Percentiles rank a stretch among this genome's conserved stretches.
Evolutionary conservation across 2,113 vertebrate genomes (phyloP).

Genomic region (Scomber japonicus): DNA sequence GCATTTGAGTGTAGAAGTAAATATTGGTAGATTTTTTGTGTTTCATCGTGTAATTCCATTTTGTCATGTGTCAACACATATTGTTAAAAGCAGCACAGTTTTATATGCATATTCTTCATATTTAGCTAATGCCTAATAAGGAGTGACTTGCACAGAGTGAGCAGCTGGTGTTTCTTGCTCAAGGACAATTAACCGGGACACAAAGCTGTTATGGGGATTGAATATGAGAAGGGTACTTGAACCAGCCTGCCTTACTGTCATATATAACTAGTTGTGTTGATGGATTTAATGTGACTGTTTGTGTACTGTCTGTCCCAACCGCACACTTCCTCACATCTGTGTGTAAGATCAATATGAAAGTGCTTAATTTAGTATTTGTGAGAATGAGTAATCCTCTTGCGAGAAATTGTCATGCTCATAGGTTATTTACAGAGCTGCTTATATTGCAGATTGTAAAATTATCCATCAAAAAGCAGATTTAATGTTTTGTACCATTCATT

Average conservation of each 20-base stretch:
- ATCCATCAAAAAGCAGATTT: not conserved
- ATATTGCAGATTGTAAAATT: not conserved
- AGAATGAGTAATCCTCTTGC: too few relatives aligned
- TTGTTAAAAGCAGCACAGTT: not conserved
- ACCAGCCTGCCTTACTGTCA: slow-evolving; percentile 25
- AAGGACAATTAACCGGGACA: slow-evolving; percentile 58
- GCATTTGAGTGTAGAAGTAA: not conserved
- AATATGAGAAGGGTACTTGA: slow-evolving; percentile 22
- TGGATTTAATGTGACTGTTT: slow-evolving; percentile 46
- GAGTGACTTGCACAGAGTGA: slow-evolving; percentile 6
- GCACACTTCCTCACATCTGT: not conserved
- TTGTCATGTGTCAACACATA: not conserved
- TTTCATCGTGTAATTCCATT: not conserved
- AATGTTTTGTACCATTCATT: not conserved
- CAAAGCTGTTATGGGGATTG: slow-evolving; percentile 38
- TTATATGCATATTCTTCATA: not conserved
- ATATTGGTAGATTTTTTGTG: too few relatives aligned
- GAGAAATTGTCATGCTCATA: too few relatives aligned
- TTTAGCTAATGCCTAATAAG: not conserved
- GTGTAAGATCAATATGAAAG: not conserved
- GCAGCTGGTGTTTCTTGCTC: slow-evolving; percentile 32
- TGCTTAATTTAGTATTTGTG: not conserved
- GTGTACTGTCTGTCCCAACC: not conserved
- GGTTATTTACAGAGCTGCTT: not conserved
- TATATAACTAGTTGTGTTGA: slow-evolving; percentile 19